Percentiles rank a stretch among this genome's conserved stretches.
phyloP scores from a whole-genome alignment of 2,888 invertebrate species.

The Thymelicus sylvestris region DNA sequence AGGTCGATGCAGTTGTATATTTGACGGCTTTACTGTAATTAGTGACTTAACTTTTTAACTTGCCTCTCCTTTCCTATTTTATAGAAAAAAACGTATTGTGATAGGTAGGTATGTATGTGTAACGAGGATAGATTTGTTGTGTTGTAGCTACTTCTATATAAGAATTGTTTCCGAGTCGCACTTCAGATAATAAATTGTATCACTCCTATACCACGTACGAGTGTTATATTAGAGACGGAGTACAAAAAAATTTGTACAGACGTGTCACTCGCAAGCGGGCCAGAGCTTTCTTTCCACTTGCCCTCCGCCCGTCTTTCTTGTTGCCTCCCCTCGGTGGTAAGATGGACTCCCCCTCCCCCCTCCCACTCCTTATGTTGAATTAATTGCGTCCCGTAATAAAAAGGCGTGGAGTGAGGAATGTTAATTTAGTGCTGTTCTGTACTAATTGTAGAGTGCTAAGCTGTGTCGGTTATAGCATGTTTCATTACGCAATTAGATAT shows the following conservation, averaged over 20 bases:
- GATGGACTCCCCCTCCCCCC: slow-evolving; percentile 28
- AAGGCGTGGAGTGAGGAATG: slow-evolving; percentile 15
- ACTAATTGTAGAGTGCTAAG: slow-evolving; percentile 32
- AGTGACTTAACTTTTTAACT: too few species aligned
- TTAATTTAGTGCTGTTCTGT: slow-evolving; percentile 23
- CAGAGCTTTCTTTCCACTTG: slow-evolving; percentile 16
- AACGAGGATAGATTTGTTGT: too few species aligned
- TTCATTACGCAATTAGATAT: slow-evolving; percentile 29
- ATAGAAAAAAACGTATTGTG: too few species aligned
- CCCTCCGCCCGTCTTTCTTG: slow-evolving; percentile 17
- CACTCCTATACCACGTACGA: too few species aligned
- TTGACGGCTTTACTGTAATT: too few species aligned
- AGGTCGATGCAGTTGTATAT: too few species aligned
- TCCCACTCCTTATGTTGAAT: slow-evolving; percentile 32
- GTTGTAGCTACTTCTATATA: too few species aligned
- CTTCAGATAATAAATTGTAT: too few species aligned
- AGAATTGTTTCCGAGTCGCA: too few species aligned
- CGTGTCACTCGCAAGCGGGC: slow-evolving; percentile 30
- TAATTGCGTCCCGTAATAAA: slow-evolving; percentile 32
- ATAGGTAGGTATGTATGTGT: too few species aligned
- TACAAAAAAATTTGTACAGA: slow-evolving; percentile 26
- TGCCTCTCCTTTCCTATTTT: too few species aligned
- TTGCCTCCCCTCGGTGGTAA: slow-evolving; percentile 29
- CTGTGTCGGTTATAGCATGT: slow-evolving; percentile 22
- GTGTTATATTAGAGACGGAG: slow-evolving; percentile 35